Evolutionary conservation across 2,113 vertebrate genomes (phyloP).

Genomic region (Piaya cayana): DNA sequence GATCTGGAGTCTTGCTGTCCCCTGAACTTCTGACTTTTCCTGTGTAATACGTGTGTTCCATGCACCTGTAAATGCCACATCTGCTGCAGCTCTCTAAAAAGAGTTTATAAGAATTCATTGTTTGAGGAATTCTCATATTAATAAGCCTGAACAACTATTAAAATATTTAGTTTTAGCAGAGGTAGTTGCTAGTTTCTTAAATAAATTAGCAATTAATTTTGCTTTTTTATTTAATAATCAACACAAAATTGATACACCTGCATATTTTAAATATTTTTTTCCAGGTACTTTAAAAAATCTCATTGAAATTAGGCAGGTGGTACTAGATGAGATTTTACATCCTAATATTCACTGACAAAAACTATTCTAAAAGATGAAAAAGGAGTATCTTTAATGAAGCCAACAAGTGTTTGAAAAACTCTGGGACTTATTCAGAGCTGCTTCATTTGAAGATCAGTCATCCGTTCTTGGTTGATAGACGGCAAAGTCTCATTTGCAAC

Average conservation of each 20-base stretch:
- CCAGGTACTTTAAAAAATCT: neutral
- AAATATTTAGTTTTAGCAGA: neutral
- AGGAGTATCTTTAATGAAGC: neutral
- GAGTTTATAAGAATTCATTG: neutral
- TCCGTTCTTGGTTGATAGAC: neutral
- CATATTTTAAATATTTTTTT: neutral
- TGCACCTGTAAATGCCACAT: neutral
- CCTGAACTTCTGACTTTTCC: neutral
- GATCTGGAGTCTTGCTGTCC: neutral
- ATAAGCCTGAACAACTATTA: neutral
- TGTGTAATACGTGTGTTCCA: neutral
- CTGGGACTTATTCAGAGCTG: neutral
- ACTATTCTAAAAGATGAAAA: neutral
- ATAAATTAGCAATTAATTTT: neutral
- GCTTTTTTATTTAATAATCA: neutral
- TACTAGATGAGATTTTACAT: neutral
- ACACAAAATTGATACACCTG: neutral
- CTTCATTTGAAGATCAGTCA: neutral
- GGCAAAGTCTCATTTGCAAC: neutral
- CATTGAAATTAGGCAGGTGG: neutral
- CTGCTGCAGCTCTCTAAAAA: neutral
- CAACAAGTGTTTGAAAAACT: neutral
- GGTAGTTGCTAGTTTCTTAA: neutral
- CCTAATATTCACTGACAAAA: neutral
- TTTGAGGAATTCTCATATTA: neutral